These are phyloP conservation scores for Parazoanthus swiftii DNA, from an alignment of 92 coral and sea anemone genomes.

Conservation along the genomic window DNA sequence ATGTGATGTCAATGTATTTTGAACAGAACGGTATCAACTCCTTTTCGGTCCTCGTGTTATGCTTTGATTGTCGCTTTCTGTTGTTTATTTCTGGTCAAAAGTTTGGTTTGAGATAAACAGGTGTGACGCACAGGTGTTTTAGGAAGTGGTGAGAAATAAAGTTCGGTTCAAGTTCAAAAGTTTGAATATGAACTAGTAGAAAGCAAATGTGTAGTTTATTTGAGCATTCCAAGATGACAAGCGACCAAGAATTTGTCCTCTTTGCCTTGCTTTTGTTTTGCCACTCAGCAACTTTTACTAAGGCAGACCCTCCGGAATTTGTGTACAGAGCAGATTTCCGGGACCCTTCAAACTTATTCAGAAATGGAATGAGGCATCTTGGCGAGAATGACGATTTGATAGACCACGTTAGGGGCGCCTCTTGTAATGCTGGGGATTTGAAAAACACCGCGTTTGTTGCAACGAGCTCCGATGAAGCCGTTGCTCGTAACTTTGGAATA, in stretches of 20 bases:
- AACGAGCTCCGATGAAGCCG: neutral
- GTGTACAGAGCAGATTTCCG: slow-evolving; percentile 3
- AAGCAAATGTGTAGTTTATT: neutral
- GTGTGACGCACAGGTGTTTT: neutral
- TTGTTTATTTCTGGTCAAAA: neutral
- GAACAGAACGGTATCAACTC: no score
- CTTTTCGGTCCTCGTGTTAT: no score
- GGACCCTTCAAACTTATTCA: neutral
- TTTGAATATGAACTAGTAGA: neutral
- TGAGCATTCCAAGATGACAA: neutral
- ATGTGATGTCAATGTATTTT: no score
- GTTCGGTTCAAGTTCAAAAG: neutral
- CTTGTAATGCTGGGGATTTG: neutral
- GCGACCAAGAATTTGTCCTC: neutral
- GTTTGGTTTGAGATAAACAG: neutral
- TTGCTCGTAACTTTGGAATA: neutral
- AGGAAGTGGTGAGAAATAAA: neutral
- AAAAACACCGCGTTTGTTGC: neutral
- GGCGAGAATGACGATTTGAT: neutral
- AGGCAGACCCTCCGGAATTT: neutral
- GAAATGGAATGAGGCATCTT: neutral
- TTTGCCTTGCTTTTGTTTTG: neutral
- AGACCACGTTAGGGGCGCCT: neutral
- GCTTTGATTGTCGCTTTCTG: neutral
- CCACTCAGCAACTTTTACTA: neutral